A percentile compares a stretch with the other conserved stretches of the same genome.
phyloP scores from a whole-genome alignment of 2,888 invertebrate genomes.

The Sinopyrophorus schimmeli region DNA sequence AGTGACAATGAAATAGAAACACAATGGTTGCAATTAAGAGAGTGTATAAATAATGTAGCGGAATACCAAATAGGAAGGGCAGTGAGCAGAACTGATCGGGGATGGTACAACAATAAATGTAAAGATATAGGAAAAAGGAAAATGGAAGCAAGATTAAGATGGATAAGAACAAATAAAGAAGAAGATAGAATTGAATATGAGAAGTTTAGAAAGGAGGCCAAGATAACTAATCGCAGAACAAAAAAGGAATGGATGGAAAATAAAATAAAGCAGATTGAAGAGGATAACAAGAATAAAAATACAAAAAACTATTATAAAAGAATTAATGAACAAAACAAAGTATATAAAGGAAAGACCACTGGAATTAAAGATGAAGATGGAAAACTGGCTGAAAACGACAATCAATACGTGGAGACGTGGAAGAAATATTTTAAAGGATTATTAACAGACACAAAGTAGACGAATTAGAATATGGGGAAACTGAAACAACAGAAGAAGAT shows the following conservation, averaged over 20 bases:
- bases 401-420: too few species aligned
- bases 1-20: neutral
- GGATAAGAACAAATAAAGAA: slow-evolving; percentile 6
- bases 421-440: too few species aligned
- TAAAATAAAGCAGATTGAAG: slow-evolving; percentile 9
- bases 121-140: slow-evolving; percentile 3
- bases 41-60: slow-evolving; percentile 1
- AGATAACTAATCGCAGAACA: too few species aligned
- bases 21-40: neutral
- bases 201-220: slow-evolving; percentile 7
- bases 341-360: neutral
- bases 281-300: slow-evolving; percentile 9
- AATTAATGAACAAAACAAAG: slow-evolving; percentile 4
- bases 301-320: slow-evolving; percentile 3
- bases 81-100: too few species aligned
- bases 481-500: neutral
- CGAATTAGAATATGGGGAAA: too few species aligned
- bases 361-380: neutral
- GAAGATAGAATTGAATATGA: slow-evolving; percentile 4
- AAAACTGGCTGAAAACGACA: neutral
- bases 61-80: slow-evolving; percentile 7
- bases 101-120: slow-evolving; percentile 7
- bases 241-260: slow-evolving; percentile 4
- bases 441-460: too few species aligned
- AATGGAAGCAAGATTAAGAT: slow-evolving; percentile 12